Evolutionary conservation across 2,113 vertebrate genomes (phyloP).

Genomic region (Pipa parva): DNA sequence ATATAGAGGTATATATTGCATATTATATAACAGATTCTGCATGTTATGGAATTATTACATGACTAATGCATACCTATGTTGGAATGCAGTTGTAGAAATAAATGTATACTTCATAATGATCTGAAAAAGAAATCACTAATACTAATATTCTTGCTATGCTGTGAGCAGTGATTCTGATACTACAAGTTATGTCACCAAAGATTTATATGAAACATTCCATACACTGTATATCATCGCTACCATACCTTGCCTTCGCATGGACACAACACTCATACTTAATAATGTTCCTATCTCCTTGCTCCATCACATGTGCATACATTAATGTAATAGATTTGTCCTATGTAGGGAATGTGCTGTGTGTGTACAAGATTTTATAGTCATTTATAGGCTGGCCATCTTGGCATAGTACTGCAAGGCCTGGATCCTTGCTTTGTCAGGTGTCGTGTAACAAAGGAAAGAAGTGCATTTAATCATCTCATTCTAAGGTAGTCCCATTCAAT

Average conservation of each 20-base stretch:
- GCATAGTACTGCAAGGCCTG: no score
- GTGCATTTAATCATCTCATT: no score
- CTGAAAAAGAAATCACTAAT: neutral
- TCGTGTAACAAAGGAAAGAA: no score
- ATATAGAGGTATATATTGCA: no score
- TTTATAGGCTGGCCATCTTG: no score
- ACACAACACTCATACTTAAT: neutral
- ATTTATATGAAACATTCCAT: constrained; percentile 10
- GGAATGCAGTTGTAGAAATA: constrained; percentile 5
- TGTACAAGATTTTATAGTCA: no score
- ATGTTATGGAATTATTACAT: no score
- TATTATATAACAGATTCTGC: no score
- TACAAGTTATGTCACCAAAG: neutral
- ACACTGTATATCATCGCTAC: neutral
- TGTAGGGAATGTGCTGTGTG: no score
- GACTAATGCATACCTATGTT: constrained; percentile 1
- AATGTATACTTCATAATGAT: neutral
- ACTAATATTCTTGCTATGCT: neutral
- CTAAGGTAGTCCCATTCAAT: no score
- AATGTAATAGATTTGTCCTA: no score
- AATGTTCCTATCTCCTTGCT: neutral
- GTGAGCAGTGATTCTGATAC: neutral
- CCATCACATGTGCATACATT: neutral
- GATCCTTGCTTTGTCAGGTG: no score
- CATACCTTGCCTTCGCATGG: neutral